Percentiles rank a stretch among this genome's conserved stretches.
Conservation (phyloP, 2,888 invertebrate genomes). For the Morpho deidamia region DNA sequence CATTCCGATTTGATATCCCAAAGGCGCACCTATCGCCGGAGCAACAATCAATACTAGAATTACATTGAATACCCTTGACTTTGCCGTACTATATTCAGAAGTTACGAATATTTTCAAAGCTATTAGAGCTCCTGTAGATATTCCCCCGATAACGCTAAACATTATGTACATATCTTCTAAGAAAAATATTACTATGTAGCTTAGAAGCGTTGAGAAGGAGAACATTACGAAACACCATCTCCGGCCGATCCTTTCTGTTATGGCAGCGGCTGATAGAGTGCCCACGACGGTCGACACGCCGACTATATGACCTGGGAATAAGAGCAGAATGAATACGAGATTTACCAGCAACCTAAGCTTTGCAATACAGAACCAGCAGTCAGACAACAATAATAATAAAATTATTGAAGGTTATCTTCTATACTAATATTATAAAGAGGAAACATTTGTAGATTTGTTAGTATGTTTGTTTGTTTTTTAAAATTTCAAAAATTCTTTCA, state of each 20-base stretch:
- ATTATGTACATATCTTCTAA: constrained; percentile 4
- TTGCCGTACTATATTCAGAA: constrained; percentile 18
- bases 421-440: too few species aligned
- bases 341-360: too few species aligned
- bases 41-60: constrained; percentile 19
- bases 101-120: constrained; percentile 8
- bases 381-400: too few species aligned
- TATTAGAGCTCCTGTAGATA: constrained; percentile 15
- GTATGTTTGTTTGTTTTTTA: too few species aligned
- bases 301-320: constrained; percentile 13
- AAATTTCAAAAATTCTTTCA: too few species aligned
- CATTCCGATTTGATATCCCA: constrained; percentile 17
- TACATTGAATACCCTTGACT: constrained; percentile 9
- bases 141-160: constrained; percentile 17
- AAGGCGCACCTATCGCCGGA: constrained; percentile 16
- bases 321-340: not conserved
- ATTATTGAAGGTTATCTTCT: too few species aligned
- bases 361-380: too few species aligned
- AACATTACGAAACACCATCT: constrained; percentile 10
- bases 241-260: constrained; percentile 21
- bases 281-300: constrained; percentile 9
- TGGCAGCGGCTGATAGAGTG: constrained; percentile 7
- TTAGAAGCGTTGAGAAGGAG: constrained; percentile 10
- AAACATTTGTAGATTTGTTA: too few species aligned
- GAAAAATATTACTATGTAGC: constrained; percentile 19